Evolutionary conservation across 2,797 vertebrate species (phyloP).

Genomic region (Podarcis siculus): DNA sequence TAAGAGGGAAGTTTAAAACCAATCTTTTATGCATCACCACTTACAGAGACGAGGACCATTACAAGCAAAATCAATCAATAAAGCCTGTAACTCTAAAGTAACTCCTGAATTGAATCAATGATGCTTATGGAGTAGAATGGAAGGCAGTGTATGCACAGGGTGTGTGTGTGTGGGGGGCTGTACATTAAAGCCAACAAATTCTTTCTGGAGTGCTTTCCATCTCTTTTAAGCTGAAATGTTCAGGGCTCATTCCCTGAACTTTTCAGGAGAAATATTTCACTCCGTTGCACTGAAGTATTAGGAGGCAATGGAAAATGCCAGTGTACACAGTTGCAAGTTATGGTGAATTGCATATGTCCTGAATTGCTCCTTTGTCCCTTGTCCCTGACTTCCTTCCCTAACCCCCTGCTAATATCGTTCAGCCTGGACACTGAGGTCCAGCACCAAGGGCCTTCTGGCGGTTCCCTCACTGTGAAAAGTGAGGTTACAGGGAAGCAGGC

Average conservation of each 20-base stretch:
- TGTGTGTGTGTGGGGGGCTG: background rate
- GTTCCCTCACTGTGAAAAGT: too few relatives aligned
- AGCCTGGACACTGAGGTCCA: too few relatives aligned
- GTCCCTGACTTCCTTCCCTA: background rate
- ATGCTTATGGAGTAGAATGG: constrained; percentile 37
- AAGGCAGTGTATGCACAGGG: background rate
- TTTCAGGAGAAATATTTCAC: background rate
- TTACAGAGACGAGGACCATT: constrained; percentile 54
- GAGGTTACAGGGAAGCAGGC: too few relatives aligned
- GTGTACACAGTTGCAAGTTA: background rate
- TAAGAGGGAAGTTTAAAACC: constrained; percentile 48
- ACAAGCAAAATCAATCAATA: constrained; percentile 56
- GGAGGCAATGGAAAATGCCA: constrained; percentile 64
- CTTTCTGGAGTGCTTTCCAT: constrained; percentile 23
- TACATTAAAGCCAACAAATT: constrained; percentile 39
- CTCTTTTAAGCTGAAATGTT: background rate
- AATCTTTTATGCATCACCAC: constrained; percentile 33
- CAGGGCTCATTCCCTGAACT: background rate
- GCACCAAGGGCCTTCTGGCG: too few relatives aligned
- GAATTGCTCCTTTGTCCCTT: background rate
- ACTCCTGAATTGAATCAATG: constrained; percentile 57
- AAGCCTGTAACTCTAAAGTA: constrained; percentile 56
- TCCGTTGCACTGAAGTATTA: constrained; percentile 43
- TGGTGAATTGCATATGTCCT: background rate
- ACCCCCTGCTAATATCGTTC: background rate